Evolutionary conservation across 2,797 vertebrate species (phyloP).

Genomic region (Coilia nasus): DNA sequence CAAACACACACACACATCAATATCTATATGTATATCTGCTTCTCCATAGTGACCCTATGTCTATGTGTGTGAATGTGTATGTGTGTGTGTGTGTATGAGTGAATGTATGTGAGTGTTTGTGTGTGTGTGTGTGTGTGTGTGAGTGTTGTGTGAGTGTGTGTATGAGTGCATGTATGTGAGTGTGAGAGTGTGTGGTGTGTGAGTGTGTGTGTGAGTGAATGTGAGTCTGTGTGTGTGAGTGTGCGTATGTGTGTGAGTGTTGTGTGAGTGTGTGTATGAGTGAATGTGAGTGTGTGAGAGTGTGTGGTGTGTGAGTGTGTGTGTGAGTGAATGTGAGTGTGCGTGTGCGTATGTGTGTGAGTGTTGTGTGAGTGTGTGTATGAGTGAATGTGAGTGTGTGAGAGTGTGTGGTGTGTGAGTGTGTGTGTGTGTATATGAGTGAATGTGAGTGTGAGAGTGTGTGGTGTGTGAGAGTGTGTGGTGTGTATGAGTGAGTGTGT

Average conservation of each 20-base stretch:
- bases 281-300: too few species aligned
- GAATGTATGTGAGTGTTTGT: conserved; percentile 7
- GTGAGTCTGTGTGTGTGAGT: conserved; percentile 62
- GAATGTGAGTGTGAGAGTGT: neutral
- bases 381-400: too few species aligned
- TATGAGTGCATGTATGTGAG: conserved; percentile 63
- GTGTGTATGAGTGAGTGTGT: too few species aligned
- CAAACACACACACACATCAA: too few species aligned
- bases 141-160: conserved; percentile 32
- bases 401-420: too few species aligned
- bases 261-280: too few species aligned
- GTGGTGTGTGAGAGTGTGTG: too few species aligned
- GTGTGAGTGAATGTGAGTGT: neutral
- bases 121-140: conserved; percentile 56
- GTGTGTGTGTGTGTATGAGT: conserved; percentile 31
- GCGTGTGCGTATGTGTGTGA: too few species aligned
- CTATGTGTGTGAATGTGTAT: conserved; percentile 29
- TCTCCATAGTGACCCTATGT: neutral
- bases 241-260: conserved; percentile 74
- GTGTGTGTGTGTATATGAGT: conserved; percentile 70
- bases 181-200: conserved; percentile 67
- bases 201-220: conserved; percentile 59
- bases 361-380: too few species aligned
- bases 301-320: conserved; percentile 90
- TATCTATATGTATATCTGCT: conserved; percentile 6